Evolutionary conservation across 92 coral and sea anemone genomes (phyloP).

Genomic region (Zoanthus sansibaricus): DNA sequence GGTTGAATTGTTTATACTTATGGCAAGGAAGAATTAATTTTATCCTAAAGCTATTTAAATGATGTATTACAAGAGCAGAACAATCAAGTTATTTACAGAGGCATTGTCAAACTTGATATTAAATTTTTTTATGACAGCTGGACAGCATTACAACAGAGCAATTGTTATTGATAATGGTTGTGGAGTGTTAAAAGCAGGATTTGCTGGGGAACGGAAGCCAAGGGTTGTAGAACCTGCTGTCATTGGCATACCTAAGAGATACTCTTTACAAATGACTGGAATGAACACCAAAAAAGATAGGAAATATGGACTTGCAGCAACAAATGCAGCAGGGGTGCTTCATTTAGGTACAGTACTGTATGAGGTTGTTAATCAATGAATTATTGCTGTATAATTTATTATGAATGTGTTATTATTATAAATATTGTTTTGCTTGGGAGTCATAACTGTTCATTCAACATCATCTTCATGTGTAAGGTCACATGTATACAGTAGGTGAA

Average conservation of each 20-base stretch:
- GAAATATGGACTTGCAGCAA: constrained; percentile 80
- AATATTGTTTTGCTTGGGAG: too few species aligned
- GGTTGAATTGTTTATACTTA: too few species aligned
- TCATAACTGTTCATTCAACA: too few species aligned
- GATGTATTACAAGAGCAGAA: too few species aligned
- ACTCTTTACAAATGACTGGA: constrained; percentile 91
- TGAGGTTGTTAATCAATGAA: neutral
- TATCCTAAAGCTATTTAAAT: too few species aligned
- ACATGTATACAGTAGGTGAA: too few species aligned
- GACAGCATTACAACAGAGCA: constrained; percentile 83
- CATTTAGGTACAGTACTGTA: constrained; percentile 66
- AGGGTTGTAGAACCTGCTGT: constrained; percentile 83
- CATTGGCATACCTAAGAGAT: constrained; percentile 85
- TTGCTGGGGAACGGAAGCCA: constrained; percentile 84
- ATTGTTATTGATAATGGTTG: constrained; percentile 93
- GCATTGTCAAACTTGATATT: too few species aligned
- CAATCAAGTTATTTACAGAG: too few species aligned
- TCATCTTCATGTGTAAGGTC: too few species aligned
- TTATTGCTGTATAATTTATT: neutral
- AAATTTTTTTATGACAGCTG: constrained; percentile 52
- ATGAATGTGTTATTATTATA: too few species aligned
- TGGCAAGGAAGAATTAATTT: too few species aligned
- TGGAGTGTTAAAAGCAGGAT: constrained; percentile 85
- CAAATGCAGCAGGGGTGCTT: constrained; percentile 84
- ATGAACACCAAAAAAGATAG: constrained; percentile 73